Conservation (phyloP, 2,888 invertebrate genomes). For the Leucania comma region DNA sequence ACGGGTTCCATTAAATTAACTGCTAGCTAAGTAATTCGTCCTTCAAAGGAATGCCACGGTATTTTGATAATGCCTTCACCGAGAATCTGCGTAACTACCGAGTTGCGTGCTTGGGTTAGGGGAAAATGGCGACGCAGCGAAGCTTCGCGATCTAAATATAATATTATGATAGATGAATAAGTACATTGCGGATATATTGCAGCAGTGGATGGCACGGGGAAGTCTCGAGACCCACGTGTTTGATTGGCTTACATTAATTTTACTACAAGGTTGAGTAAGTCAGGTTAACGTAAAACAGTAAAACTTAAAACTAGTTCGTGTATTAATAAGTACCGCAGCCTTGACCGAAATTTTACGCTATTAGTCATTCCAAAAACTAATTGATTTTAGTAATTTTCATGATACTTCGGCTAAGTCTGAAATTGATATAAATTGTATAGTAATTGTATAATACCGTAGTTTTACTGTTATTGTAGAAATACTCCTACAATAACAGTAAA, state of each 20-base stretch:
- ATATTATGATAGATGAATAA: conserved; percentile 15
- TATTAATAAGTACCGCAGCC: conserved; percentile 2
- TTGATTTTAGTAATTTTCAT: conserved; percentile 30
- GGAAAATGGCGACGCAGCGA: conserved; percentile 32
- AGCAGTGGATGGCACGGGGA: conserved; percentile 33
- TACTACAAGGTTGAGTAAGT: conserved; percentile 4
- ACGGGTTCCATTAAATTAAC: conserved; percentile 49
- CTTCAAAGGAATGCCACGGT: conserved; percentile 44
- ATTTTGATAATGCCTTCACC: conserved; percentile 48
- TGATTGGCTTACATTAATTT: conserved; percentile 6
- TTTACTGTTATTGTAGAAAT: too few species aligned
- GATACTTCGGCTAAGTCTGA: not conserved
- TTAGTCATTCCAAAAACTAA: conserved; percentile 21
- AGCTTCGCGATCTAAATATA: conserved; percentile 8
- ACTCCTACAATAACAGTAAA: not conserved
- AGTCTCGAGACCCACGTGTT: not conserved
- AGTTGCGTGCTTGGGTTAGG: conserved; percentile 51
- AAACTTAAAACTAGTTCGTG: conserved; percentile 15
- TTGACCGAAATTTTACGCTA: conserved; percentile 12
- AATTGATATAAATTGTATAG: conserved; percentile 8
- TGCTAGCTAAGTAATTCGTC: conserved; percentile 44
- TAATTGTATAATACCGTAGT: conserved; percentile 5
- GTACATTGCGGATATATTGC: conserved; percentile 40
- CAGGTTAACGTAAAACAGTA: conserved; percentile 15
- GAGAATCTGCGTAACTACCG: conserved; percentile 56